Evolutionary conservation across 2,797 vertebrate species (phyloP).

Genomic region (Coracias cyanogaster): DNA sequence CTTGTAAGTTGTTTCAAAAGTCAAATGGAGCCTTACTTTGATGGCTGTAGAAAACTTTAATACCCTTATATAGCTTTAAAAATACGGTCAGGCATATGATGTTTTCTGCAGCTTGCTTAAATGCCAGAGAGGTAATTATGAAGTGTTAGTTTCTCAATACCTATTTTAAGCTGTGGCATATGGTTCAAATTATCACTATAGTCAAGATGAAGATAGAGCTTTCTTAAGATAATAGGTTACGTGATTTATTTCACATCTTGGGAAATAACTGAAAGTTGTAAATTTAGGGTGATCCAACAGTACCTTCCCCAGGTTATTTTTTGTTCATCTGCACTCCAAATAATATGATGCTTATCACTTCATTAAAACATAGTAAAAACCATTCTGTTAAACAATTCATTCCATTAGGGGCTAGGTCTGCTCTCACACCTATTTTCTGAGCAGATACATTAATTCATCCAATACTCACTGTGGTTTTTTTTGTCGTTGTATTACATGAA

Average conservation of each 20-base stretch:
- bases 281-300: neutral
- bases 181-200: conserved; percentile 53
- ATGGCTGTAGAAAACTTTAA: conserved; percentile 44
- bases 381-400: neutral
- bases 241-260: neutral
- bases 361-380: neutral
- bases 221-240: conserved; percentile 1
- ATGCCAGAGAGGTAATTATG: conserved; percentile 59
- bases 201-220: conserved; percentile 13
- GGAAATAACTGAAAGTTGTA: neutral
- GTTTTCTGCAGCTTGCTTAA: conserved; percentile 49
- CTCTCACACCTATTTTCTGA: neutral
- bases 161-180: neutral
- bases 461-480: neutral
- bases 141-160: conserved; percentile 41
- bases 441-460: neutral
- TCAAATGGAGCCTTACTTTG: conserved; percentile 38
- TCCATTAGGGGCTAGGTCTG: neutral
- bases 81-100: neutral
- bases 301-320: neutral
- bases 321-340: neutral
- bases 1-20: conserved; percentile 49
- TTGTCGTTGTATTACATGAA: neutral
- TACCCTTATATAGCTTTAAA: conserved; percentile 8
- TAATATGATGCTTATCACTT: neutral